Evolutionary conservation across 2,888 invertebrate genomes (phyloP).

Genomic region (Tridacna gigas): DNA sequence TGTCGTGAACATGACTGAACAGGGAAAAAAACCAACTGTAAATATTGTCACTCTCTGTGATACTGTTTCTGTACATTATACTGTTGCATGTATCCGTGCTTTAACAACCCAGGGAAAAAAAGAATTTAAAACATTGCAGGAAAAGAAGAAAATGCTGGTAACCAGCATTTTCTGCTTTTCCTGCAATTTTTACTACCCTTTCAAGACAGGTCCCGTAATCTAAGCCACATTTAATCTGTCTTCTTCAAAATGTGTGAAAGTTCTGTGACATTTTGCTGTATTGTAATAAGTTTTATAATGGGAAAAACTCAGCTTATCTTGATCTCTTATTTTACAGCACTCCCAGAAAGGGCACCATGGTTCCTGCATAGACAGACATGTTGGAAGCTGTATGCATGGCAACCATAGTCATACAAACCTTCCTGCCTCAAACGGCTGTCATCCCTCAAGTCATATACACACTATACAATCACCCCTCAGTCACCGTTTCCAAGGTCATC

Average conservation of each 20-base stretch:
- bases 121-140: background rate
- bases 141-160: background rate
- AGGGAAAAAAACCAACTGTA: no score
- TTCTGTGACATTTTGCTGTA: no score
- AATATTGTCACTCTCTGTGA: no score
- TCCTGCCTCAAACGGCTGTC: constrained; percentile 3
- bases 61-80: no score
- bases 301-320: background rate
- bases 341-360: constrained; percentile 24
- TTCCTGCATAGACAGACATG: constrained; percentile 34
- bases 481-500: constrained; percentile 37
- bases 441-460: constrained; percentile 21
- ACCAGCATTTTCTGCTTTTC: background rate
- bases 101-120: no score
- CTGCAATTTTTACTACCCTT: background rate
- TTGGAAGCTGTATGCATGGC: constrained; percentile 46
- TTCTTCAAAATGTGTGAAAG: no score
- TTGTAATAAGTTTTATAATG: no score
- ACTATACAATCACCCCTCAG: constrained; percentile 23
- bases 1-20: no score
- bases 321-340: constrained; percentile 30
- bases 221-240: no score
- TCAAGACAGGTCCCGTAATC: no score
- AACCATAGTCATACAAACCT: constrained; percentile 25
- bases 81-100: no score